Base-by-base conservation (phyloP, 2,797 vertebrate species). In the Sebastes cheni region DNA sequence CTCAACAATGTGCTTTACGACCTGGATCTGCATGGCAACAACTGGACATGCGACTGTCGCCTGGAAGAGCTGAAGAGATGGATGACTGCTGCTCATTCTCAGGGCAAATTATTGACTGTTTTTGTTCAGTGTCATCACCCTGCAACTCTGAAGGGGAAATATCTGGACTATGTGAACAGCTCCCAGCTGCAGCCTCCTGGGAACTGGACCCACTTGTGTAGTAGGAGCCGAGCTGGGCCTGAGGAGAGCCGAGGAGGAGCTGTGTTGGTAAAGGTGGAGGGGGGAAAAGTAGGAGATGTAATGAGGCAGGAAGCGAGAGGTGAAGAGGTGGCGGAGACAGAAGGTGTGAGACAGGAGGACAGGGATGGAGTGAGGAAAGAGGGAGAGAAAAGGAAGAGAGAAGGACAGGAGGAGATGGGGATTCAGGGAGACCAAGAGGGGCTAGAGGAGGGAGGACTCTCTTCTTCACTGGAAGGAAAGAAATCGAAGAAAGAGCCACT, bases 11-110 rank as follows among this genome's bases (percentile, higher is more conserved):
- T 92, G 14, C 97, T 99, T 81, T 96, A 97, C 77, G 93, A 97
- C 73, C 83, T 99, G 76, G 97, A 99, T 84, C 95, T 99, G 80
- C 97, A 97, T 13, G 97, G 96, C 60, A 99, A 99, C 13, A 95
- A 96, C 88, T 99, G 98, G 98, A 97, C 93, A 4, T 99, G 98
- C 2, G 97, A 99, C 92, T 99, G 98, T 77, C 95, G 93, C 39
- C 92, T 99, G 55, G 92, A 95, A 7, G 95, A 96, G 64, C 90
- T 99, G 85, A 97, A 97, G 90, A 94, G 80, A 69, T 99, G 98
- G 98, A 96, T 99, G 94, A 96, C 93, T 2, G 85, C 93, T 27
- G 96, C 95, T 71, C 97, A 97, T 58, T 93, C 97, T 11, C 96
- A 96, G 81, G 97, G 97, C 32, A 97, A 97, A 67, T 90, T 98